phyloP scores from a whole-genome alignment of 2,797 vertebrate species.

The Anniella stebbinsi region DNA sequence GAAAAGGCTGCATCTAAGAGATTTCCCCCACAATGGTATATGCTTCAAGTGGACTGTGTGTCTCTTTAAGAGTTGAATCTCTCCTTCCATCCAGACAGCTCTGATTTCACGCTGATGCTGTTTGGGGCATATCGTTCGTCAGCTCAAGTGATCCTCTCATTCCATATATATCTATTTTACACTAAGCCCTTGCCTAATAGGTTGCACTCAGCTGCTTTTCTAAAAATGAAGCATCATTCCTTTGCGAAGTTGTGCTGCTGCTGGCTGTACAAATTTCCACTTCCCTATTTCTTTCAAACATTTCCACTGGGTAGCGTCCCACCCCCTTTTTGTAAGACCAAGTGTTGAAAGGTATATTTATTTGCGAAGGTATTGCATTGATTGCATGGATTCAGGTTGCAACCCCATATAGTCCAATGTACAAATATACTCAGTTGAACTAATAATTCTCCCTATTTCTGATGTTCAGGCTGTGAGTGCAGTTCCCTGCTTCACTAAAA shows the following conservation, averaged over 20 bases:
- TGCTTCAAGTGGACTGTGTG: not conserved
- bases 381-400: not conserved
- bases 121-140: conserved; percentile 71
- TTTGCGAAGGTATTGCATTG: conserved; percentile 16
- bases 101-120: conserved; percentile 67
- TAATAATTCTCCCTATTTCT: no score
- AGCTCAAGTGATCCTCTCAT: conserved; percentile 56
- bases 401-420: not conserved
- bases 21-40: not conserved
- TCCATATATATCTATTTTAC: conserved; percentile 65
- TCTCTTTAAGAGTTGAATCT: conserved; percentile 68
- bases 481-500: no score
- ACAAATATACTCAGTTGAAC: not conserved
- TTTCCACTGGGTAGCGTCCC: not conserved
- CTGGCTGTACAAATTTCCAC: not conserved
- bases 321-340: conserved; percentile 4
- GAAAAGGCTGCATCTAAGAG: not conserved
- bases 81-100: conserved; percentile 64
- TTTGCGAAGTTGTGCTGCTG: not conserved
- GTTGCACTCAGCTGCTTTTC: conserved; percentile 62
- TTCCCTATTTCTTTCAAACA: conserved; percentile 6
- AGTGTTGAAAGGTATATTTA: conserved; percentile 42
- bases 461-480: no score
- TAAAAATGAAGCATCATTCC: conserved; percentile 62
- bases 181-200: conserved; percentile 62